These are phyloP conservation scores for Drosophila leontia DNA, from an alignment of 1,140 invertebrate genomes.

Conservation along the genomic window DNA sequence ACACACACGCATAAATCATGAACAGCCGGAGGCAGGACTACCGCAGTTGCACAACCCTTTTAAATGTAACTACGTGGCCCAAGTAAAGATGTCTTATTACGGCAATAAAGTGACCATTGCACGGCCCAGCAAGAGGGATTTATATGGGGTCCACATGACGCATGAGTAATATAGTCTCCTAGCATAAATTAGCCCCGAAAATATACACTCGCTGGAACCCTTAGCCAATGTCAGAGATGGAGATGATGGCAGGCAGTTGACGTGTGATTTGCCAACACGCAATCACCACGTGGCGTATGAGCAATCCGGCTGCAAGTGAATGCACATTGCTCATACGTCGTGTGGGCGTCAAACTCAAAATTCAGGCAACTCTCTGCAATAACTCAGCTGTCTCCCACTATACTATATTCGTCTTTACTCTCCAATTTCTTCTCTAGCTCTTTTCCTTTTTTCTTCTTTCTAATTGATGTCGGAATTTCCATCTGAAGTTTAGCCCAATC, in stretches of 20 bases:
- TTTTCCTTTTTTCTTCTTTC: background rate
- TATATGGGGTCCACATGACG: constrained; percentile 25
- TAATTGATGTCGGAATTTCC: constrained; percentile 22
- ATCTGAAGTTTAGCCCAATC: constrained; percentile 15
- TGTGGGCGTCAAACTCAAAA: constrained; percentile 29
- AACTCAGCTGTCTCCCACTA: background rate
- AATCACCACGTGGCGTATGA: constrained; percentile 55
- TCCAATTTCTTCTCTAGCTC: background rate
- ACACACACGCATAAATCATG: constrained; percentile 53
- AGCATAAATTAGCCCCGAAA: constrained; percentile 44
- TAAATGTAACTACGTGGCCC: constrained; percentile 47
- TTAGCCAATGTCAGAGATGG: background rate
- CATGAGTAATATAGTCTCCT: constrained; percentile 34
- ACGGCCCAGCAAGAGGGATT: constrained; percentile 41
- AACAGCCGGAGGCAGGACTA: constrained; percentile 41
- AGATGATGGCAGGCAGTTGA: constrained; percentile 33
- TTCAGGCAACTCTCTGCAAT: constrained; percentile 10
- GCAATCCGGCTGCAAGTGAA: constrained; percentile 60
- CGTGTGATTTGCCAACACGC: constrained; percentile 43
- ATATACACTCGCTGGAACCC: background rate
- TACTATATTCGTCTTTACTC: no score
- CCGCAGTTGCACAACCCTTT: constrained; percentile 58
- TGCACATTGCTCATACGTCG: constrained; percentile 66
- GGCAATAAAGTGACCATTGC: constrained; percentile 68
- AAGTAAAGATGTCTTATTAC: constrained; percentile 74